Conservation (phyloP, 2,888 invertebrate genomes). For the Drosophila kuntzei region DNA sequence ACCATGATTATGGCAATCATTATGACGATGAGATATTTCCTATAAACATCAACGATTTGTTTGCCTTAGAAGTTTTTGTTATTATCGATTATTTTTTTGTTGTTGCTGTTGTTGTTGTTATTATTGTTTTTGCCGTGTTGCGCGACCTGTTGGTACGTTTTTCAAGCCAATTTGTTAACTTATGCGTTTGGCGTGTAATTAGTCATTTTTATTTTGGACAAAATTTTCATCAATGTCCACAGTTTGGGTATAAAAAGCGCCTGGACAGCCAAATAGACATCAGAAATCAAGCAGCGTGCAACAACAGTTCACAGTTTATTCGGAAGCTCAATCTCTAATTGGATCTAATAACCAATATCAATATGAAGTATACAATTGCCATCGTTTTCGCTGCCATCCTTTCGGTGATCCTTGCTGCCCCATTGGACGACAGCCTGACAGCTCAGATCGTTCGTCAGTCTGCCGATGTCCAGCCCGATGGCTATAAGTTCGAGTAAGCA, state of each 20-base stretch:
- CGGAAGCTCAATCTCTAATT: slow-evolving; percentile 23
- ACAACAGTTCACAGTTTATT: slow-evolving; percentile 47
- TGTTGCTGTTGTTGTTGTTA: slow-evolving; percentile 33
- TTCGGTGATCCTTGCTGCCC: slow-evolving; percentile 80
- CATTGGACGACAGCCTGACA: slow-evolving; percentile 41
- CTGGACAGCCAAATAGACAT: slow-evolving; percentile 49
- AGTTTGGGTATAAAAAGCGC: slow-evolving; percentile 63
- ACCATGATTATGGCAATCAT: slow-evolving; percentile 41
- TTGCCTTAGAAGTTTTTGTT: slow-evolving; percentile 63
- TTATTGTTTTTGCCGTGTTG: slow-evolving; percentile 26
- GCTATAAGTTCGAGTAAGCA: slow-evolving; percentile 87
- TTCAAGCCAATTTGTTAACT: slow-evolving; percentile 71
- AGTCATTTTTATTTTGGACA: slow-evolving; percentile 75
- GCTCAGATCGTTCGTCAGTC: slow-evolving; percentile 77
- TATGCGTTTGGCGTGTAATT: slow-evolving; percentile 65
- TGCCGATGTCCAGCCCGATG: slow-evolving; percentile 87
- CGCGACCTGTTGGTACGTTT: slow-evolving; percentile 51
- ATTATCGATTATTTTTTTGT: slow-evolving; percentile 41
- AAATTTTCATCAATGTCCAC: slow-evolving; percentile 59
- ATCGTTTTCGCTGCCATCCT: slow-evolving; percentile 80
- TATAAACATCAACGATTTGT: slow-evolving; percentile 53
- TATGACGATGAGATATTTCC: slow-evolving; percentile 66
- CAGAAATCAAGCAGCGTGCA: slow-evolving; percentile 62
- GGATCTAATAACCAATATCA: slow-evolving; percentile 18
- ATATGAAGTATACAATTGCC: slow-evolving; percentile 77